Percentiles rank a stretch among this genome's conserved stretches.
These are phyloP conservation scores for Mamestra configurata DNA, from an alignment of 1,140 invertebrate species.

Conservation along the genomic window DNA sequence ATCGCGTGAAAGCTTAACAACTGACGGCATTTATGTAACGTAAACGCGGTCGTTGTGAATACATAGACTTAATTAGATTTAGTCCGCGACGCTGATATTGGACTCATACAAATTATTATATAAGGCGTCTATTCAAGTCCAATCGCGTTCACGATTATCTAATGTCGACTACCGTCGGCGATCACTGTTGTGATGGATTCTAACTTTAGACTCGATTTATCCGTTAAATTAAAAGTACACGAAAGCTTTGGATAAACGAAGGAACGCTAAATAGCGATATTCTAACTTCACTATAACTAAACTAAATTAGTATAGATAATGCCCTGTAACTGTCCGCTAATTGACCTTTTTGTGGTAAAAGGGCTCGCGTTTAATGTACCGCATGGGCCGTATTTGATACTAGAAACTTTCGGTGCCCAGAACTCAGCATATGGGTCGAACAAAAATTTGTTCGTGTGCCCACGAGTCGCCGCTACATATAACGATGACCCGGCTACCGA, in stretches of 20 bases:
- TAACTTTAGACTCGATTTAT: slow-evolving; percentile 28
- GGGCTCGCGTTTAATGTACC: slow-evolving; percentile 15
- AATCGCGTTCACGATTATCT: slow-evolving; percentile 49
- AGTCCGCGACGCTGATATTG: slow-evolving; percentile 55
- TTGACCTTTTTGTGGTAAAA: slow-evolving; percentile 44
- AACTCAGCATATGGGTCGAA: too few species aligned
- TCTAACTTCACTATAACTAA: slow-evolving; percentile 41
- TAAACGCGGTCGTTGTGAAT: slow-evolving; percentile 49
- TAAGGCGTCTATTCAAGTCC: slow-evolving; percentile 61
- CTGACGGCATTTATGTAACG: slow-evolving; percentile 47
- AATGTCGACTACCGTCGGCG: slow-evolving; percentile 20
- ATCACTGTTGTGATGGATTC: slow-evolving; percentile 13
- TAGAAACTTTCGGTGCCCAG: too few species aligned
- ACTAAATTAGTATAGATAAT: slow-evolving; percentile 53
- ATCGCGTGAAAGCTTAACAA: slow-evolving; percentile 44
- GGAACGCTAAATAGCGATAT: slow-evolving; percentile 42
- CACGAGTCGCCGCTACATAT: too few species aligned
- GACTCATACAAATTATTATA: slow-evolving; percentile 61
- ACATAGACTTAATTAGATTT: slow-evolving; percentile 59
- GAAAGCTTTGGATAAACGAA: slow-evolving; percentile 49
- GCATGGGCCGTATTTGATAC: slow-evolving; percentile 10
- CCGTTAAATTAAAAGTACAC: slow-evolving; percentile 40
- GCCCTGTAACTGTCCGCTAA: slow-evolving; percentile 54
- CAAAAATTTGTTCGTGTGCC: too few species aligned
- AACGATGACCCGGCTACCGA: too few species aligned